phyloP scores from a whole-genome alignment of 2,888 invertebrate species.

The Oxyscelio sp. region DNA sequence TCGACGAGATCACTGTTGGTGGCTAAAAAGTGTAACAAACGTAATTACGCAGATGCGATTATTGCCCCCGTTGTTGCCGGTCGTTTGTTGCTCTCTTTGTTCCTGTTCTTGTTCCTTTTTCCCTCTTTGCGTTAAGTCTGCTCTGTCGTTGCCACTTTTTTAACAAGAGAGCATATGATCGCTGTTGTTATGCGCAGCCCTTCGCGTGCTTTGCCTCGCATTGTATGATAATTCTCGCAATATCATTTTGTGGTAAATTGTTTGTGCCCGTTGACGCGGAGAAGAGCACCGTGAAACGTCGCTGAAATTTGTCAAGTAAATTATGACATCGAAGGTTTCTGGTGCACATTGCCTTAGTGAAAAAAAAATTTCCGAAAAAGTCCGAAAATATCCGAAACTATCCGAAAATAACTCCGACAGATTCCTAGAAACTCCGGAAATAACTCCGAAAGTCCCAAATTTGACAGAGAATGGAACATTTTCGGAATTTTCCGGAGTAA shows the following conservation, averaged over 20 bases:
- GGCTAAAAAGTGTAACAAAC: constrained; percentile 60
- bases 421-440: too few relatives aligned
- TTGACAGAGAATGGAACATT: too few relatives aligned
- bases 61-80: background rate
- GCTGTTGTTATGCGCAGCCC: constrained; percentile 19
- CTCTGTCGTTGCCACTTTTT: constrained; percentile 12
- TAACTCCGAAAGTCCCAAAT: too few relatives aligned
- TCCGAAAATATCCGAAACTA: too few relatives aligned
- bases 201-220: constrained; percentile 37
- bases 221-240: constrained; percentile 57
- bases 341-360: too few relatives aligned
- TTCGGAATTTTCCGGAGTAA: too few relatives aligned
- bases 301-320: constrained; percentile 45
- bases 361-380: too few relatives aligned
- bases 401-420: too few relatives aligned
- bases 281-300: background rate
- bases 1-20: constrained; percentile 6
- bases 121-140: background rate
- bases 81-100: constrained; percentile 8
- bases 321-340: too few relatives aligned
- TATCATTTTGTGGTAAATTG: constrained; percentile 42
- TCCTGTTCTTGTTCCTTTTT: background rate
- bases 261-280: background rate
- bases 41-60: constrained; percentile 45
- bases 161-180: constrained; percentile 30